phyloP scores from a whole-genome alignment of 1,140 invertebrate species.

The Drosophila pseudoobscura region DNA sequence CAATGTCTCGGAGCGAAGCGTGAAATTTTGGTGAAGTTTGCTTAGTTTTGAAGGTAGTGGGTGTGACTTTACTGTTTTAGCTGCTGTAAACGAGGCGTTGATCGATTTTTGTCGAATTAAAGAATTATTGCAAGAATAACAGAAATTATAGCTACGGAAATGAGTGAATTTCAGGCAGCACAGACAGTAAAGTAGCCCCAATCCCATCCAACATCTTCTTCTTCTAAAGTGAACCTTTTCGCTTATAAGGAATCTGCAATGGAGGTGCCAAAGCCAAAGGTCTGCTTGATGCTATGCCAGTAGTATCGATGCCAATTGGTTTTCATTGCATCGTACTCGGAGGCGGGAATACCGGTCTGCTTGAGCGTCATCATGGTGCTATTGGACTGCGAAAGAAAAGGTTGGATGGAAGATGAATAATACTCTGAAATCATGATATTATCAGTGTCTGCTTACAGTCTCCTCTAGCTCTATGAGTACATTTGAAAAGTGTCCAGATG shows the following conservation, averaged over 20 bases:
- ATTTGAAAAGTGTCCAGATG: conserved; percentile 94
- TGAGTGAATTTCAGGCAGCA: conserved; percentile 49
- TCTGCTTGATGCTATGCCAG: conserved; percentile 95
- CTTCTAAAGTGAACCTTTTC: not conserved
- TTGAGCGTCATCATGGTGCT: conserved; percentile 91
- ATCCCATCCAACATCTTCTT: conserved; percentile 11
- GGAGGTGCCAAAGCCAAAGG: conserved; percentile 95
- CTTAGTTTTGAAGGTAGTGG: conserved; percentile 16
- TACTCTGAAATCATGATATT: not conserved
- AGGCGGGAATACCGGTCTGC: conserved; percentile 91
- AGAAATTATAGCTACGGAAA: conserved; percentile 61
- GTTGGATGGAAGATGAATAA: not conserved
- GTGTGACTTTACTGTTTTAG: conserved; percentile 19
- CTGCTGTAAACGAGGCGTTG: conserved; percentile 29
- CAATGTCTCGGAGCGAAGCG: conserved; percentile 28
- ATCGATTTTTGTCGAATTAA: conserved; percentile 13
- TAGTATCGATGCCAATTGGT: conserved; percentile 96
- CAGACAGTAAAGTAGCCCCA: conserved; percentile 13
- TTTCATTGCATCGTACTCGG: conserved; percentile 91
- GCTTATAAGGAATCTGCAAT: conserved; percentile 69
- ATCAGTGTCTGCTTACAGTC: conserved; percentile 85
- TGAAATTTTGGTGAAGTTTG: conserved; percentile 16
- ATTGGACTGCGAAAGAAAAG: conserved; percentile 86
- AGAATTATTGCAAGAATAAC: conserved; percentile 50
- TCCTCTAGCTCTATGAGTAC: conserved; percentile 94